Base-by-base conservation (phyloP, 2,888 invertebrate genomes). In the Xestia xanthographa region DNA sequence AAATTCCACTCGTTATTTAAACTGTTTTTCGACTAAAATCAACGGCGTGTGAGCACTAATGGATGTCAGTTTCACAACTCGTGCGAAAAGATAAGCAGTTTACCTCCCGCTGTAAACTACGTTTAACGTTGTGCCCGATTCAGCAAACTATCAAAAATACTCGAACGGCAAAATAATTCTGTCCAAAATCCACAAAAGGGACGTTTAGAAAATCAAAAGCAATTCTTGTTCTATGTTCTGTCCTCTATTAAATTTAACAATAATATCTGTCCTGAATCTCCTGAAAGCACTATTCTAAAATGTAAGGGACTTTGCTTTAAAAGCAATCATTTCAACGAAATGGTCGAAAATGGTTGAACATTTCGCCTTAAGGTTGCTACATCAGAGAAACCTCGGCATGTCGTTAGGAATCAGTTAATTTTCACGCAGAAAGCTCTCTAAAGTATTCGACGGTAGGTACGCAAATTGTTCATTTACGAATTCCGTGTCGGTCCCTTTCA, bases 381-480 rank as follows among this genome's bases (percentile, higher is more conserved):
- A 82, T 85, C 84, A 84, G 75, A 75, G 71, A 83, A 83, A 83
- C 83, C 76, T 78, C 80, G 72, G 78, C 63, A 67, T 71, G 75
- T 87, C 87, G 83, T 89, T 88, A 88, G 75, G 85, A 83, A 78
- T 83, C 84, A 79, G 89, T 89, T 91, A 89, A 92, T 91, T 90
- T 88, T 84, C 85, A 79, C 81, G 79, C 77, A 80, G 74, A 87
- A 85, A 85, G 78, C 82, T 82, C 82, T 84, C 84, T 74, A 79
- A 89, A 89, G 82, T 88, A 88, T 88, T 86, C 79, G 34, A 65
- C 67, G 50, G 82, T 84, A 85, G 80, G 82, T 85, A 87, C 80
- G 80, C 71, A 89, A 92, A 90, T 90, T 89, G 87, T 89, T 90
- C 89, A 88, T 88, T 90, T 86, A 75, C 83, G 74, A 90, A 88